Evolutionary conservation across 2,797 vertebrate genomes (phyloP), one percentile per base, ranked within the genome.

Genomic region (Taeniopygia guttata): DNA sequence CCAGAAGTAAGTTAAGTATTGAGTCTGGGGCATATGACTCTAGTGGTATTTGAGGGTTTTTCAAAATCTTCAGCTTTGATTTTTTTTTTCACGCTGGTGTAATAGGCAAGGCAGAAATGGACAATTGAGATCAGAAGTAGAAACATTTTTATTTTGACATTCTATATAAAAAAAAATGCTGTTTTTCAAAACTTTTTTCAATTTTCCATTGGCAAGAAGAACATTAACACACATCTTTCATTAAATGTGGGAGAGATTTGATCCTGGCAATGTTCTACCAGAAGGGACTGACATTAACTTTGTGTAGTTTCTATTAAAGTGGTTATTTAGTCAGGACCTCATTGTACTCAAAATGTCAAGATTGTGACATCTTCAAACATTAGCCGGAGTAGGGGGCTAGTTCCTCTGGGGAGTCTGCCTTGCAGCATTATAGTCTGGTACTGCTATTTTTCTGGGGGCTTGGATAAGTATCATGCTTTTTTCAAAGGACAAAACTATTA

Each of bases 271-370:
- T 49, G 19, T 75, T 92, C 36, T 78, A 55, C 66, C 26, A 89
- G 63, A 73, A 84, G 27, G n/a, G 30, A 64, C 63, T 54, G 52
- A 68, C 27, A 42, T 74, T 34, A 79, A 69, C n/a, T 94, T 84
- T 48, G 14, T 88, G 25, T 49, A 60, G 27, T 81, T 90, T 43
- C 43, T 85, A 18, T 68, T 87, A 19, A 90, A 86, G 46, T 40
- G 27, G 8, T 75, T 87, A 15, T 88, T 90, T 75, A 72, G 56
- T 86, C 30, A 75, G 63, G 36, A 49, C n/a, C 26, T n/a, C 59
- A 66, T 87, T 93, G 70, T 94, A 69, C 15, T 92, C 13, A 62
- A 84, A 96, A 96, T 90, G 81, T 87, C 68, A 83, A 76, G 76
- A 84, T 64, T 81, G 58, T 90, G 84, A 73, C 84, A 59, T 93